phyloP scores from a whole-genome alignment of 2,797 vertebrate species.

The Microchirus variegatus region DNA sequence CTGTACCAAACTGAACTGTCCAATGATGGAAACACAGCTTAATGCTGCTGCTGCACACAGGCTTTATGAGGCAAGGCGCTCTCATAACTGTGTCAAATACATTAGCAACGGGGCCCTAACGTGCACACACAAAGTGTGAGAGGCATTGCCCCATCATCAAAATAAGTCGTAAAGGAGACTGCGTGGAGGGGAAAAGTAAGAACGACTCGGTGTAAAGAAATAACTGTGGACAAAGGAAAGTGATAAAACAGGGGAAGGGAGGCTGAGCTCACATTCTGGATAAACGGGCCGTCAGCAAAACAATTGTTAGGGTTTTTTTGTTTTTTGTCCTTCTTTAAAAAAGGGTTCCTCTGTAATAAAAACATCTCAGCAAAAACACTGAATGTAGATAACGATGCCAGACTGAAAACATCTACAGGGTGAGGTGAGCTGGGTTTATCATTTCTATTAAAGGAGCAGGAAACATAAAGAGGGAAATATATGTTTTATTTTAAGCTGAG shows the following conservation, averaged over 20 bases:
- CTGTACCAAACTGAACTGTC: too few relatives aligned
- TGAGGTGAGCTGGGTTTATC: too few relatives aligned
- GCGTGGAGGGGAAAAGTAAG: constrained; percentile 7
- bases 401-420: background rate
- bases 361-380: too few relatives aligned
- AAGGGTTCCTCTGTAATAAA: too few relatives aligned
- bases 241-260: constrained; percentile 29
- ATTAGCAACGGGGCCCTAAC: constrained; percentile 42
- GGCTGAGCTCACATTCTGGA: constrained; percentile 20
- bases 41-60: constrained; percentile 22
- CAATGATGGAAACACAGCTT: too few relatives aligned
- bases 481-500: too few relatives aligned
- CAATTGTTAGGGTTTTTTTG: background rate
- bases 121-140: constrained; percentile 42
- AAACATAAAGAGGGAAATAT: too few relatives aligned
- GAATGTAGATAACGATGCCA: too few relatives aligned
- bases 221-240: constrained; percentile 10
- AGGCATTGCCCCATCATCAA: constrained; percentile 4
- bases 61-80: constrained; percentile 41
- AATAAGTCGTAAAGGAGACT: background rate
- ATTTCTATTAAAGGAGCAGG: too few relatives aligned
- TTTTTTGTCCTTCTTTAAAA: too few relatives aligned
- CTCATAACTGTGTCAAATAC: constrained; percentile 46
- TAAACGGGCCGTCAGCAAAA: constrained; percentile 38
- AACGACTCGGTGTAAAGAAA: background rate